Conservation (phyloP, 2,888 invertebrate species). For the Dasysyrphus tricinctus region DNA sequence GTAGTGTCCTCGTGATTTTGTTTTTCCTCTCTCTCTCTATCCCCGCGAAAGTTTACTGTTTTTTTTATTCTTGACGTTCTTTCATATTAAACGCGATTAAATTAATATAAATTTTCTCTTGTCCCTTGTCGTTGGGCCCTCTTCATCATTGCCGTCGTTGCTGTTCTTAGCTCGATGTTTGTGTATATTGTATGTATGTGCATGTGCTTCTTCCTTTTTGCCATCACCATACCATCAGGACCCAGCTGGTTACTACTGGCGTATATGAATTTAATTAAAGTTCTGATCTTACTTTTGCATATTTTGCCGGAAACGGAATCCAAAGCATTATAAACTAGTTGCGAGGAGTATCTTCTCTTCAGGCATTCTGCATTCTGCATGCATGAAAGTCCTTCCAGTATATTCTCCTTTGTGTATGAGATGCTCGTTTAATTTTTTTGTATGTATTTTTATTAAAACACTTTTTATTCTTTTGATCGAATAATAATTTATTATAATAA, state of each 20-base stretch:
- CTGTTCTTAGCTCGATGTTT: background rate
- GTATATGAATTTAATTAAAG: conserved; percentile 36
- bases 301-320: conserved; percentile 23
- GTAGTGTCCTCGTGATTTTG: conserved; percentile 4
- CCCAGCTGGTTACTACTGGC: conserved; percentile 10
- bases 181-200: background rate
- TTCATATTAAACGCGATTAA: conserved; percentile 58
- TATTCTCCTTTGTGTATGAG: background rate
- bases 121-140: conserved; percentile 17
- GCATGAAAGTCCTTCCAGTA: conserved; percentile 3
- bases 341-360: background rate
- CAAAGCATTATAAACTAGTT: conserved; percentile 4
- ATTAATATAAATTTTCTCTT: conserved; percentile 61
- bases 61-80: conserved; percentile 30
- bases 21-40: background rate
- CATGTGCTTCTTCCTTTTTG: background rate
- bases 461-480: conserved; percentile 16
- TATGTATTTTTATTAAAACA: background rate
- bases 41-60: conserved; percentile 5
- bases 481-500: conserved; percentile 26
- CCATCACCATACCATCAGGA: background rate
- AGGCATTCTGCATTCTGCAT: conserved; percentile 8
- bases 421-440: background rate
- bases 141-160: conserved; percentile 5
- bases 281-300: conserved; percentile 24